These are phyloP conservation scores for Cyprinus carpio DNA, from an alignment of 2,113 vertebrate species.

Conservation along the genomic window DNA sequence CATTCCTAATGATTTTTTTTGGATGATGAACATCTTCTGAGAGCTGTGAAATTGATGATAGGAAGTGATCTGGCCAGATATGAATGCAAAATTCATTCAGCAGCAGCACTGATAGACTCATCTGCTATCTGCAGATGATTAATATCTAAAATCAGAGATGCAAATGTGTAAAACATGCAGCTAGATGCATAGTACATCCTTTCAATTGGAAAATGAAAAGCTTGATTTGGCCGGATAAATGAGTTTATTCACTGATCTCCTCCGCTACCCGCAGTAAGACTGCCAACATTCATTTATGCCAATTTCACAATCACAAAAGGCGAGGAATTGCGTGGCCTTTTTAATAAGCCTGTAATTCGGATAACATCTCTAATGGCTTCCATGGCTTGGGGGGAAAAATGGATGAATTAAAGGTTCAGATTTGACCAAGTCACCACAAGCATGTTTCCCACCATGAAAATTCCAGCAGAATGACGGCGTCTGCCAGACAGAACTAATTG, in stretches of 20 bases:
- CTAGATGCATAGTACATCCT: conserved; percentile 38
- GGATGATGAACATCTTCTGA: background rate
- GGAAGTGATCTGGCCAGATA: background rate
- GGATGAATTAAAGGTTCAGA: conserved; percentile 48
- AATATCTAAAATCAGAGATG: conserved; percentile 33
- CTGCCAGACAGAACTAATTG: conserved; percentile 37
- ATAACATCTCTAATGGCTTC: conserved; percentile 49
- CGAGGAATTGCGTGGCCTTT: conserved; percentile 18
- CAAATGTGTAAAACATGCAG: conserved; percentile 28
- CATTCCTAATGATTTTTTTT: background rate
- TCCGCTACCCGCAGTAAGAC: conserved; percentile 18
- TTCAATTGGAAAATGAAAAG: conserved; percentile 43
- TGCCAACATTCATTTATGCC: conserved; percentile 35
- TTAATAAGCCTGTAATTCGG: conserved; percentile 53
- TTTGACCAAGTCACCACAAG: conserved; percentile 4
- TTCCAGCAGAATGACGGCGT: background rate
- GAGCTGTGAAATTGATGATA: conserved; percentile 1
- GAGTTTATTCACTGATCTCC: conserved; percentile 39
- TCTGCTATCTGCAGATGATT: conserved; percentile 28
- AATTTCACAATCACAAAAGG: conserved; percentile 46
- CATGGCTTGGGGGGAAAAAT: conserved; percentile 20
- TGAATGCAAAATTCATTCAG: background rate
- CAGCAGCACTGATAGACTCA: conserved; percentile 19
- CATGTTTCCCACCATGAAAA: background rate
- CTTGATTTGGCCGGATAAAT: conserved; percentile 31